Percentiles rank a stretch among this genome's conserved stretches.
These are phyloP conservation scores for Alloplasta piceator DNA, from an alignment of 2,888 invertebrate genomes.

Conservation along the genomic window DNA sequence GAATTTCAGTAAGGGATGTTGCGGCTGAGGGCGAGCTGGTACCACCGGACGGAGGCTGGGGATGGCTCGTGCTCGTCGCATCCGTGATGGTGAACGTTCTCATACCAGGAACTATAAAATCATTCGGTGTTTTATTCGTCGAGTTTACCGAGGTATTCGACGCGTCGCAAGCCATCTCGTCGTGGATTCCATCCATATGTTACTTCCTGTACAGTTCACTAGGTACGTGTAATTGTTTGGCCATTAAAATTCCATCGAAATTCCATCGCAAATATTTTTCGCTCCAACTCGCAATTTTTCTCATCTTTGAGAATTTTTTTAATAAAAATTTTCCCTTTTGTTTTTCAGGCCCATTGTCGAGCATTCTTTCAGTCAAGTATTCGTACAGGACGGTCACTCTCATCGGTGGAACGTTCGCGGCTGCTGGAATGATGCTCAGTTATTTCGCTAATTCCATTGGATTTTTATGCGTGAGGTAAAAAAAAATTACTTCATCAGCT, in stretches of 20 bases:
- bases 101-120: slow-evolving; percentile 94
- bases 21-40: slow-evolving; percentile 88
- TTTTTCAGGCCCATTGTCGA: slow-evolving; percentile 91
- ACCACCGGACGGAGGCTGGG: slow-evolving; percentile 94
- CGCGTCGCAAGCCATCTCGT: slow-evolving; percentile 89
- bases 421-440: slow-evolving; percentile 93
- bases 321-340: slow-evolving; percentile 35
- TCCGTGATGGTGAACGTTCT: slow-evolving; percentile 93
- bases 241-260: neutral
- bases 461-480: slow-evolving; percentile 91
- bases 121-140: slow-evolving; percentile 93
- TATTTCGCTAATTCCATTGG: slow-evolving; percentile 92
- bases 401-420: slow-evolving; percentile 92
- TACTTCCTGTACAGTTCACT: slow-evolving; percentile 95
- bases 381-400: slow-evolving; percentile 93
- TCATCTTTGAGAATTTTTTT: too few species aligned
- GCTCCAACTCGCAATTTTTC: slow-evolving; percentile 6
- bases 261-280: slow-evolving; percentile 8
- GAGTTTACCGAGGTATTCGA: slow-evolving; percentile 92
- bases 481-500: neutral
- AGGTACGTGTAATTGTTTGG: slow-evolving; percentile 85
- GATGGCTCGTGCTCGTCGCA: slow-evolving; percentile 89
- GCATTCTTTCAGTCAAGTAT: slow-evolving; percentile 92
- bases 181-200: slow-evolving; percentile 94
- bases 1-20: slow-evolving; percentile 70